A percentile compares a stretch with the other conserved stretches of the same genome.
Evolutionary conservation across 1,140 invertebrate genomes (phyloP).

Genomic region (Heliconius hermathena): DNA sequence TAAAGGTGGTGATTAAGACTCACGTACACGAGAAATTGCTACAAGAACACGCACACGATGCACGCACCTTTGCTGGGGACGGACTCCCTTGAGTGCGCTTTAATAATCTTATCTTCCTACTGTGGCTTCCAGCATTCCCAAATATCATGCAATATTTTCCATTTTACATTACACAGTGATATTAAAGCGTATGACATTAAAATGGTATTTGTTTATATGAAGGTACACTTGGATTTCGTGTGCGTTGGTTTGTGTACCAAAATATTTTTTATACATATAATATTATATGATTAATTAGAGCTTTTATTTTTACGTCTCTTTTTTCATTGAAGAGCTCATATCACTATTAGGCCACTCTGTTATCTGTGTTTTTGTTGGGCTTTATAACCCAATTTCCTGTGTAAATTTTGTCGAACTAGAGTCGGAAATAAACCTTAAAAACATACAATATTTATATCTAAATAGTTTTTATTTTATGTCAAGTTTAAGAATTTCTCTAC

Average conservation of each 20-base stretch:
- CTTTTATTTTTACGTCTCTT: too few relatives aligned
- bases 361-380: too few relatives aligned
- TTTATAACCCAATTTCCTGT: not conserved
- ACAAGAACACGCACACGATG: constrained; percentile 41
- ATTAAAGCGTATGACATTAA: not conserved
- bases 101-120: constrained; percentile 39
- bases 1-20: constrained; percentile 65
- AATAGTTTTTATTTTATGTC: not conserved
- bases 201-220: not conserved
- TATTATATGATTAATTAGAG: too few relatives aligned
- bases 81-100: constrained; percentile 35
- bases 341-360: too few relatives aligned
- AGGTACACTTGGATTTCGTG: not conserved
- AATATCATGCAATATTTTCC: constrained; percentile 9
- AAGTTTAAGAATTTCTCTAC: not conserved
- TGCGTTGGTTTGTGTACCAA: not conserved
- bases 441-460: not conserved
- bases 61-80: constrained; percentile 48
- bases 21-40: constrained; percentile 57
- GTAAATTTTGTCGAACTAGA: not conserved
- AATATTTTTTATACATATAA: too few relatives aligned
- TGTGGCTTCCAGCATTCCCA: not conserved
- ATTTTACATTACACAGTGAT: not conserved
- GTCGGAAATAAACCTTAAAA: not conserved
- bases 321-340: too few relatives aligned